phyloP scores from a whole-genome alignment of 2,888 invertebrate genomes.

The Lucinisca nassula region DNA sequence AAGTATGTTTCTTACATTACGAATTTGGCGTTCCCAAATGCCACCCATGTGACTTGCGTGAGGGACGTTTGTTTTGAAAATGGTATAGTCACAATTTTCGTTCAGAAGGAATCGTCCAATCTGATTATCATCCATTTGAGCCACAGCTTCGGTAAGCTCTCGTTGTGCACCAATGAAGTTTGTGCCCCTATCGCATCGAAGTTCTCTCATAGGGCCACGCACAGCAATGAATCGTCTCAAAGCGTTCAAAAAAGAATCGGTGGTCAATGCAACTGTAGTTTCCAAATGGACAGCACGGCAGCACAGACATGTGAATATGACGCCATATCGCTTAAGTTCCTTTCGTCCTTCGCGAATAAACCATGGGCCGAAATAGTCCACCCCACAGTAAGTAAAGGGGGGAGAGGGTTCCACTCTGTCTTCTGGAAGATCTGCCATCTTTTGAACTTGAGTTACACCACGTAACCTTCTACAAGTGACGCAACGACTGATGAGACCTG shows the following conservation, averaged over 20 bases:
- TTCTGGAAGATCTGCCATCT: no score
- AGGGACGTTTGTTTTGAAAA: conserved; percentile 71
- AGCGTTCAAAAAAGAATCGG: conserved; percentile 54
- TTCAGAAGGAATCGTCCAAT: conserved; percentile 32
- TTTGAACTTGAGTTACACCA: no score
- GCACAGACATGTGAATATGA: no score
- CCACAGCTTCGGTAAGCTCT: conserved; percentile 39
- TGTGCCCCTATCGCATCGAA: conserved; percentile 62
- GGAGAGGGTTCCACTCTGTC: no score
- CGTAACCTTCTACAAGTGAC: no score
- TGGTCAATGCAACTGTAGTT: conserved; percentile 27
- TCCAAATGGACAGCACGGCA: no score
- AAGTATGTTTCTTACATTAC: conserved; percentile 67
- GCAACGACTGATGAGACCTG: no score
- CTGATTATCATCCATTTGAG: neutral
- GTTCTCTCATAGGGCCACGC: conserved; percentile 40
- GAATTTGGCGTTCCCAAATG: conserved; percentile 76
- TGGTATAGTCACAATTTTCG: neutral
- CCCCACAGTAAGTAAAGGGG: no score
- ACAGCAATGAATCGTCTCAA: conserved; percentile 45
- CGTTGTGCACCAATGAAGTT: conserved; percentile 59
- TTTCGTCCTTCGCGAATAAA: no score
- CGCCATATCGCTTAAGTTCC: no score
- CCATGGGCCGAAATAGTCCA: no score
- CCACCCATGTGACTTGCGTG: conserved; percentile 74